phyloP scores from a whole-genome alignment of 2,113 vertebrate species.

The Globicephala melas region DNA sequence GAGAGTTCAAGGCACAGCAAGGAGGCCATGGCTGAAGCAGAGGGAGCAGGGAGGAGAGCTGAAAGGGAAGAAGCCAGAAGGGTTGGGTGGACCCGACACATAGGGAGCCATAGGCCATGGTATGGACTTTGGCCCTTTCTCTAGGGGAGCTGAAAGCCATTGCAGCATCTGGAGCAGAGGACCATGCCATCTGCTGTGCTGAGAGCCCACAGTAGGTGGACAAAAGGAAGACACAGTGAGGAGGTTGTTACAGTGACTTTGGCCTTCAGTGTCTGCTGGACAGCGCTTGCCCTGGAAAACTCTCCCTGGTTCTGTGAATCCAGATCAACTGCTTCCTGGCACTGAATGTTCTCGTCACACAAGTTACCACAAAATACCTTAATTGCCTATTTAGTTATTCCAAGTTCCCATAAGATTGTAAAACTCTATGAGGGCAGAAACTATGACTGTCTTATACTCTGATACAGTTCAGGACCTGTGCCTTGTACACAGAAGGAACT shows the following conservation, averaged over 20 bases:
- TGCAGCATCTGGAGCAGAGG: neutral
- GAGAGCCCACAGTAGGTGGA: no score
- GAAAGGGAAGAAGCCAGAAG: neutral
- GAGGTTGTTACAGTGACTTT: neutral
- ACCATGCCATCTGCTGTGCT: neutral
- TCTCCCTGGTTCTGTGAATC: neutral
- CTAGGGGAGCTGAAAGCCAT: neutral
- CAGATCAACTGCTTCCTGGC: neutral
- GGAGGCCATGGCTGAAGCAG: neutral
- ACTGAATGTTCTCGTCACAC: neutral
- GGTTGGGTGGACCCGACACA: neutral
- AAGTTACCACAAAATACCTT: neutral
- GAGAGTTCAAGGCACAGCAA: neutral
- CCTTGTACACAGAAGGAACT: neutral
- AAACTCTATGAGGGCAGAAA: neutral
- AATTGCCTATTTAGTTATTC: neutral
- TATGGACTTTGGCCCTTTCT: neutral
- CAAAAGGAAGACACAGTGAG: neutral
- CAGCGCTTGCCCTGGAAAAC: neutral
- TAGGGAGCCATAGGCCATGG: neutral
- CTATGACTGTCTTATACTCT: neutral
- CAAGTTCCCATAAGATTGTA: neutral
- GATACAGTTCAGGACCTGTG: neutral
- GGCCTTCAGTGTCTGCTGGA: neutral
- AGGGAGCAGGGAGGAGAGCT: neutral